These are phyloP conservation scores for Spheniscus mendiculus DNA, from an alignment of 2,113 vertebrate species.

Conservation along the genomic window DNA sequence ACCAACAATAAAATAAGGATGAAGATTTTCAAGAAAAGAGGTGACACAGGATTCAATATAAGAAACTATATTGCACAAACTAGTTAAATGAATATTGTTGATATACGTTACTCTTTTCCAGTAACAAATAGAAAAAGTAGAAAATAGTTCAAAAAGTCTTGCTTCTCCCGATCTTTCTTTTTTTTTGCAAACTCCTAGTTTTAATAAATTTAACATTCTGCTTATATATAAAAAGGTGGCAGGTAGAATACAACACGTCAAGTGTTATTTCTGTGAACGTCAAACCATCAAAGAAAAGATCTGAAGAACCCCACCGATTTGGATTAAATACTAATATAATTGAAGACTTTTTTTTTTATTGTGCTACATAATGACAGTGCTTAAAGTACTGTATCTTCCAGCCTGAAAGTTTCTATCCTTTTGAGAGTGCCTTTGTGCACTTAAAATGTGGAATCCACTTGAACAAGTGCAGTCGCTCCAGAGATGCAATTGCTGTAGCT, in stretches of 20 bases:
- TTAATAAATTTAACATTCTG: neutral
- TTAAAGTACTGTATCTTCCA: neutral
- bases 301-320: neutral
- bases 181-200: neutral
- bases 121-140: neutral
- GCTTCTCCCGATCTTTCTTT: neutral
- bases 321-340: neutral
- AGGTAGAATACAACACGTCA: neutral
- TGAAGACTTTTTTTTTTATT: neutral
- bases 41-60: neutral
- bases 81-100: constrained; percentile 5
- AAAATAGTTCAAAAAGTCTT: neutral
- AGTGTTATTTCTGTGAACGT: neutral
- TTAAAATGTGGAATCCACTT: neutral
- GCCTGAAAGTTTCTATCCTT: neutral
- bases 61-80: constrained; percentile 7
- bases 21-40: constrained; percentile 22
- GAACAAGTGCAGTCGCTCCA: neutral
- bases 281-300: neutral
- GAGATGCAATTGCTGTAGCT: neutral
- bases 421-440: neutral
- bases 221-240: neutral
- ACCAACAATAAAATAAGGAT: neutral
- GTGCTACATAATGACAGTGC: neutral
- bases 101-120: neutral